phyloP scores from a whole-genome alignment of 23 tunicate genomes.

The Trididemnum clinides region DNA sequence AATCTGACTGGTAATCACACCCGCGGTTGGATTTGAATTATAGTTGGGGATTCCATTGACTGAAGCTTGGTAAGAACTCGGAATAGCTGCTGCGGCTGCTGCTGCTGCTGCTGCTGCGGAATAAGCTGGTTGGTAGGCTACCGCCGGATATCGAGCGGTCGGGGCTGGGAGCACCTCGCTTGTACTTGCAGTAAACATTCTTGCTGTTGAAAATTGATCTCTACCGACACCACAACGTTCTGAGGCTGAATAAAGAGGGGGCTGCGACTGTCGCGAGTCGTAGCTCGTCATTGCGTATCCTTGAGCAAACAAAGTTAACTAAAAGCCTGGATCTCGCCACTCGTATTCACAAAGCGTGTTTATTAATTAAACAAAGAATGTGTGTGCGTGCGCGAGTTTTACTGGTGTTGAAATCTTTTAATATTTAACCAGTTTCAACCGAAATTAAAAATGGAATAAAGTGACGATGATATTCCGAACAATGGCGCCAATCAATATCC shows the following conservation, averaged over 20 bases:
- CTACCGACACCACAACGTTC: not conserved
- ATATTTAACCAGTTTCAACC: conserved; percentile 17
- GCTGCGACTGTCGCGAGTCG: not conserved
- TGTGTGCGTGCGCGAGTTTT: not conserved
- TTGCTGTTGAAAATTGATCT: not conserved
- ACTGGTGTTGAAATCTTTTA: conserved; percentile 30
- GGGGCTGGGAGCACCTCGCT: conserved; percentile 66
- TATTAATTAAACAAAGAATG: not conserved
- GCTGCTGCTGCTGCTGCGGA: conserved; percentile 9
- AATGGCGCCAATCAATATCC: too few relatives aligned
- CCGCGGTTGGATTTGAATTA: conserved; percentile 32
- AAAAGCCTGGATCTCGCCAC: not conserved
- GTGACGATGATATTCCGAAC: too few relatives aligned
- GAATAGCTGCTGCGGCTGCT: conserved; percentile 16
- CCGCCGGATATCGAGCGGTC: conserved; percentile 71
- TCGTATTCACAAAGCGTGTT: not conserved
- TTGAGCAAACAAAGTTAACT: conserved; percentile 5
- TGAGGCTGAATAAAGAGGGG: not conserved
- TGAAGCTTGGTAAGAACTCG: conserved; percentile 42
- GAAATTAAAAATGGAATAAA: not conserved
- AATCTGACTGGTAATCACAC: conserved; percentile 51
- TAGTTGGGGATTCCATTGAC: conserved; percentile 33
- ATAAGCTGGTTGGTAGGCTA: conserved; percentile 60
- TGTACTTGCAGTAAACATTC: conserved; percentile 27
- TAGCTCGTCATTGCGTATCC: too few relatives aligned